Evolutionary conservation across 2,113 vertebrate species (phyloP), one percentile per base, ranked within the genome.

Genomic region (Caretta caretta): DNA sequence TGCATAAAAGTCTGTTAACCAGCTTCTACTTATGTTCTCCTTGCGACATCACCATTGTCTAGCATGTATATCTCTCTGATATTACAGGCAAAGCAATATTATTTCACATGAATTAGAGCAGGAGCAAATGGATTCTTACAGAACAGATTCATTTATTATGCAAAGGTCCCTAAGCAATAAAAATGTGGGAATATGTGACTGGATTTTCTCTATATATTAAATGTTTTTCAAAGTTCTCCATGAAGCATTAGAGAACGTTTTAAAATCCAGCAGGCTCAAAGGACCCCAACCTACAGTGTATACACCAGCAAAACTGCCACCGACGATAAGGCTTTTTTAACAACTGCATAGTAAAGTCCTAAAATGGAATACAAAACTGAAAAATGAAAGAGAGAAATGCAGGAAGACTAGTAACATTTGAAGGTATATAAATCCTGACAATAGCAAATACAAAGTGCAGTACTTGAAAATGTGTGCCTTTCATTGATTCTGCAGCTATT

Each of bases 191-290:
- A 0, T 42, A 42, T 79, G 92, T n/a, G 50, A 48, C 78, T 29
- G 59, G 49, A 65, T 90, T 38, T 48, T 83, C 65, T 69, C 17
- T 59, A 38, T 80, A 17, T 29, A 27, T 48, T 0, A 0, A 20
- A 35, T 76, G 11, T 86, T 91, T 82, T 65, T 84, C 86, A 10
- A 48, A 87, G 31, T 86, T 87, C 62, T 82, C 78, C n/a, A 8
- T 79, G 54, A 89, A 42, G 49, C 72, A 35, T 84, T 90, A 76
- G 86, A 95, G 91, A 94, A 89, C 86, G 72, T 91, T 78, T 92
- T 85, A 90, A 51, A 78, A 59, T 13, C 83, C 83, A 69, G 2
- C 84, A 35, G n/a, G 50, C 81, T 62, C 53, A 54, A 90, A 72
- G 69, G 69, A 62, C 29, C 12, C 59, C 59, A 62, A 31, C 31